These are phyloP conservation scores for Lithophane leautieri DNA, from an alignment of 2,888 invertebrate genomes.

Conservation along the genomic window DNA sequence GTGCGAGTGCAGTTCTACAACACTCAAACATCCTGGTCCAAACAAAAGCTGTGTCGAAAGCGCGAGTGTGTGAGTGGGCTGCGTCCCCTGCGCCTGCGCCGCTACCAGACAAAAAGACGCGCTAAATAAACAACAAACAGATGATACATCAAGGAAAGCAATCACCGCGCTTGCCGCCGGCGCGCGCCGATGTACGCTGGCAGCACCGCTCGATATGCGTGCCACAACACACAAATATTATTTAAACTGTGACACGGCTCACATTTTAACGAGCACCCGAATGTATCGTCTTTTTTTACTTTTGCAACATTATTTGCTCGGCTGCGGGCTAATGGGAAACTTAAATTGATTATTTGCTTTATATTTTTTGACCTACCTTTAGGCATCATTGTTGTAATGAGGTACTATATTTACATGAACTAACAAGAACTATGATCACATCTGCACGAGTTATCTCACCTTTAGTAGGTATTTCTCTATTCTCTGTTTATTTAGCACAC, in stretches of 20 bases:
- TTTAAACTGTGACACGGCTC: slow-evolving; percentile 73
- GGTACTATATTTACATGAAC: neutral
- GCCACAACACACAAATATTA: slow-evolving; percentile 75
- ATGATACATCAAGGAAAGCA: slow-evolving; percentile 86
- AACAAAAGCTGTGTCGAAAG: neutral
- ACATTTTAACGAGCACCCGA: slow-evolving; percentile 74
- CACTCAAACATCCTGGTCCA: slow-evolving; percentile 9
- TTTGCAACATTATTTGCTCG: slow-evolving; percentile 65
- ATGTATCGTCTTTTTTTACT: slow-evolving; percentile 63
- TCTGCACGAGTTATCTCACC: neutral
- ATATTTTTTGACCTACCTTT: slow-evolving; percentile 17
- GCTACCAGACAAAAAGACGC: slow-evolving; percentile 84
- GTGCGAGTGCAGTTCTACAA: neutral
- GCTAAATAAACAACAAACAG: slow-evolving; percentile 86
- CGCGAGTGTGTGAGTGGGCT: slow-evolving; percentile 11
- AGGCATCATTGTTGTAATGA: neutral
- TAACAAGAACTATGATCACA: slow-evolving; percentile 4
- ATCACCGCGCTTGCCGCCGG: slow-evolving; percentile 82
- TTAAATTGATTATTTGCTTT: slow-evolving; percentile 49
- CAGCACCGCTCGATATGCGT: slow-evolving; percentile 75
- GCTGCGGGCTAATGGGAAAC: slow-evolving; percentile 55
- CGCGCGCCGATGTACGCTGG: slow-evolving; percentile 77
- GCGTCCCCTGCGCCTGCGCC: slow-evolving; percentile 46
- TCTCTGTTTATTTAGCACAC: slow-evolving; percentile 31
- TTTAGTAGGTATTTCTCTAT: neutral